These are phyloP conservation scores for Brenthis hecate DNA, from an alignment of 2,888 invertebrate species.

Conservation along the genomic window DNA sequence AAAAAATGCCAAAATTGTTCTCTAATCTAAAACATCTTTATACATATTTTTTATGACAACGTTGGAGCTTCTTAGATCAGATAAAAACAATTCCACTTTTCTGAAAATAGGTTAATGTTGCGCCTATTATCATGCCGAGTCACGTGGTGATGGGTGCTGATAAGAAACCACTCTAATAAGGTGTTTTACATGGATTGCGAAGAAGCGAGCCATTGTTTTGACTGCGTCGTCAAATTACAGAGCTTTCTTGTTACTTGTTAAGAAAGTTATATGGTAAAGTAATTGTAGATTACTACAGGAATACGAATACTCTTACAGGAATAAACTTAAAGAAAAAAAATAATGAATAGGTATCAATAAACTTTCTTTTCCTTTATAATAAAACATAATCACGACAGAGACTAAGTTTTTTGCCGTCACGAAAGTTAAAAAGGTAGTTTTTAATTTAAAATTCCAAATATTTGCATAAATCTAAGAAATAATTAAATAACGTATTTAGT, in stretches of 20 bases:
- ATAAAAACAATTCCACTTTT: conserved; percentile 54
- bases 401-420: too few relatives aligned
- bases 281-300: too few relatives aligned
- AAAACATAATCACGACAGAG: too few relatives aligned
- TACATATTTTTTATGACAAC: conserved; percentile 24
- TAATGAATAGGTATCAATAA: too few relatives aligned
- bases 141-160: conserved; percentile 66
- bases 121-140: conserved; percentile 71
- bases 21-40: conserved; percentile 22
- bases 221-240: conserved; percentile 9
- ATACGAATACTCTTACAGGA: too few relatives aligned
- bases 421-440: too few relatives aligned
- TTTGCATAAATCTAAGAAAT: too few relatives aligned
- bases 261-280: neutral
- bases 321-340: too few relatives aligned
- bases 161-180: conserved; percentile 44
- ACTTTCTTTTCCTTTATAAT: too few relatives aligned
- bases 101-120: conserved; percentile 73
- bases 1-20: conserved; percentile 2
- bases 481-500: too few relatives aligned
- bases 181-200: conserved; percentile 24
- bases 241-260: neutral
- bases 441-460: too few relatives aligned
- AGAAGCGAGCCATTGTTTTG: conserved; percentile 4
- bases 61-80: conserved; percentile 54